Percentiles rank a stretch among this genome's conserved stretches.
Evolutionary conservation across 2,113 vertebrate species (phyloP).

Genomic region (Tyrannus savana): DNA sequence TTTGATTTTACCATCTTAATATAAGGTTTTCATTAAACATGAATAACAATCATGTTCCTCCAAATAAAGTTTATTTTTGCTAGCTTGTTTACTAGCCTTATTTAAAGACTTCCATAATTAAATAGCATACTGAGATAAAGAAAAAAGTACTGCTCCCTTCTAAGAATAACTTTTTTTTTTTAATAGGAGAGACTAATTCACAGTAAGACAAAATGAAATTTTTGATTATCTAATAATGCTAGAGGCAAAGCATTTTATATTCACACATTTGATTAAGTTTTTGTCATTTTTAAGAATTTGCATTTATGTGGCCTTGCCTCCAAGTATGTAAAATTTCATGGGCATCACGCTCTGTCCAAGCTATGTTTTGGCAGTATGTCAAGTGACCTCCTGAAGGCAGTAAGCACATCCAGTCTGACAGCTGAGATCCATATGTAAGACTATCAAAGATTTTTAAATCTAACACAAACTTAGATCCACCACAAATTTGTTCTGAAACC

Average conservation of each 20-base stretch:
- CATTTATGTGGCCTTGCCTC: background rate
- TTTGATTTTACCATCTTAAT: background rate
- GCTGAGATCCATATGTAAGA: background rate
- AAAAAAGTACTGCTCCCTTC: background rate
- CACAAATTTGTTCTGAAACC: background rate
- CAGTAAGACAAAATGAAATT: background rate
- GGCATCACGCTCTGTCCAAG: background rate
- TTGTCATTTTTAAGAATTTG: background rate
- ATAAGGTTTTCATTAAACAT: background rate
- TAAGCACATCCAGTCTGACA: background rate
- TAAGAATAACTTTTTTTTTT: background rate
- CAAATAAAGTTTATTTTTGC: background rate
- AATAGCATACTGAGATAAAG: background rate
- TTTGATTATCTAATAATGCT: background rate
- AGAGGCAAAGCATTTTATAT: background rate
- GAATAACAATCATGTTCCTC: background rate
- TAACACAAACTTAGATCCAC: background rate
- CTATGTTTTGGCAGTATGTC: background rate
- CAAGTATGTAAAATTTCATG: background rate
- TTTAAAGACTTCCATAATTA: background rate
- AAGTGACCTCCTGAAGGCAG: background rate
- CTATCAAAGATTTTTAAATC: background rate
- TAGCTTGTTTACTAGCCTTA: background rate
- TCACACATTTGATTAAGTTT: background rate
- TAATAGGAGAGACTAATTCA: background rate